A percentile compares a stretch with the other conserved stretches of the same genome.
These are phyloP conservation scores for Amyelois transitella DNA, from an alignment of 1,140 invertebrate genomes.

Conservation along the genomic window DNA sequence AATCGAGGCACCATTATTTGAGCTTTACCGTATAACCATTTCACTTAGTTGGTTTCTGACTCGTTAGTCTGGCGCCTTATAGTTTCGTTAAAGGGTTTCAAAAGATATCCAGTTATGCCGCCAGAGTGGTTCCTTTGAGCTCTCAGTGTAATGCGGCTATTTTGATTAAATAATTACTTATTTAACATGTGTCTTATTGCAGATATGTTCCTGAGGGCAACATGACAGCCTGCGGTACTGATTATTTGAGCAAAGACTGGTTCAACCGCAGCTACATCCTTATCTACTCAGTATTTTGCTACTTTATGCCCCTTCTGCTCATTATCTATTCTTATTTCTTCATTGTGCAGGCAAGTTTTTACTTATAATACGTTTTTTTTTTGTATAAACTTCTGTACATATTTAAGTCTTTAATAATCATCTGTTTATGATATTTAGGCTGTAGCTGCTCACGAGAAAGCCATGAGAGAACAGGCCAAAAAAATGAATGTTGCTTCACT, in stretches of 20 bases:
- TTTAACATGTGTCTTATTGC: slow-evolving; percentile 4
- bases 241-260: slow-evolving; percentile 82
- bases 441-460: slow-evolving; percentile 81
- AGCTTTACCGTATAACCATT: too few relatives aligned
- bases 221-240: slow-evolving; percentile 86
- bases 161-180: too few relatives aligned
- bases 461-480: slow-evolving; percentile 82
- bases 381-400: neutral
- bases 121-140: too few relatives aligned
- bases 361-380: neutral
- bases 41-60: too few relatives aligned
- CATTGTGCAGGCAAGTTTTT: slow-evolving; percentile 77
- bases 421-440: slow-evolving; percentile 56
- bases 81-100: too few relatives aligned
- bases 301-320: slow-evolving; percentile 78
- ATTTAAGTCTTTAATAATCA: neutral
- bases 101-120: too few relatives aligned
- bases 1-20: too few relatives aligned
- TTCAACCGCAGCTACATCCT: slow-evolving; percentile 79
- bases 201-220: slow-evolving; percentile 88
- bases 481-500: slow-evolving; percentile 83
- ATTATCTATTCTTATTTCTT: slow-evolving; percentile 84
- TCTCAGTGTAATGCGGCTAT: too few relatives aligned
- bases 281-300: slow-evolving; percentile 78
- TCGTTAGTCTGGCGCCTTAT: too few relatives aligned